phyloP scores from a whole-genome alignment of 1,140 invertebrate genomes.

The Ruditapes philippinarum region DNA sequence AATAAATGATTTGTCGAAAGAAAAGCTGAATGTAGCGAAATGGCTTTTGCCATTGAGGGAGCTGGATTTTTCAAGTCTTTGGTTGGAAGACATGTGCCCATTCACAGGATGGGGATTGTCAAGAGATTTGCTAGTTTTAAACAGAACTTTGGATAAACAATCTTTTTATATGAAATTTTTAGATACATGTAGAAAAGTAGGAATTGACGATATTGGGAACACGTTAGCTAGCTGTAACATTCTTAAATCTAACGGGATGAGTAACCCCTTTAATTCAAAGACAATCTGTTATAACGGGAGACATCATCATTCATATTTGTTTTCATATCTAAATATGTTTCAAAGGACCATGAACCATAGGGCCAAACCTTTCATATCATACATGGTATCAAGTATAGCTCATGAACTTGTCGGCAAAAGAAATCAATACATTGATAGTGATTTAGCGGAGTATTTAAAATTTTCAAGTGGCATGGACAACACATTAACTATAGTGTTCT shows the following conservation, averaged over 20 bases:
- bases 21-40: conserved; percentile 74
- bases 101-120: conserved; percentile 84
- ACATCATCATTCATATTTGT: conserved; percentile 83
- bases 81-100: conserved; percentile 85
- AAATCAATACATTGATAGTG: conserved; percentile 81
- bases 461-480: conserved; percentile 66
- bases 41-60: conserved; percentile 76
- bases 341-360: conserved; percentile 65
- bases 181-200: conserved; percentile 62
- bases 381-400: conserved; percentile 78
- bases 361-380: conserved; percentile 76
- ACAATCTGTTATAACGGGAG: conserved; percentile 83
- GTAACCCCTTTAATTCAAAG: conserved; percentile 83
- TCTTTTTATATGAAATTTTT: conserved; percentile 72
- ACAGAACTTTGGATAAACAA: conserved; percentile 69
- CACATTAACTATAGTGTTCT: conserved; percentile 83
- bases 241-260: conserved; percentile 74
- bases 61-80: conserved; percentile 80
- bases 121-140: conserved; percentile 81
- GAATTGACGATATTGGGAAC: conserved; percentile 74
- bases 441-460: conserved; percentile 73
- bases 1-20: conserved; percentile 74
- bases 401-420: conserved; percentile 83
- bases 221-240: conserved; percentile 82
- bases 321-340: conserved; percentile 82